Evolutionary conservation across 1,140 invertebrate genomes (phyloP).

Genomic region (Cephus cinctus): DNA sequence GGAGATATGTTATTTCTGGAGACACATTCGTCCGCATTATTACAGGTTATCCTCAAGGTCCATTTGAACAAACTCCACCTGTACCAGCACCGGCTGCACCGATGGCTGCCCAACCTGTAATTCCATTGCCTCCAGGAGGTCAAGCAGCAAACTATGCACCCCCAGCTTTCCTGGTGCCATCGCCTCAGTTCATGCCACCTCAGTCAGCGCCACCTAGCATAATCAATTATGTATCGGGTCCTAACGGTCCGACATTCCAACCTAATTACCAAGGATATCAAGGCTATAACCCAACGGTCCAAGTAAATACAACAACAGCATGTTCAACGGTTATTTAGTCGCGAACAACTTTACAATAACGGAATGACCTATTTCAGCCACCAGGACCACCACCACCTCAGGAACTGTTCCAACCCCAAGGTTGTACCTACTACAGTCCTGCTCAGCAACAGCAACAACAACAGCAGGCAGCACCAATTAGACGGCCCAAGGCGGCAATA

Average conservation of each 20-base stretch:
- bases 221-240: constrained; percentile 51
- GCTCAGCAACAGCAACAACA: constrained; percentile 54
- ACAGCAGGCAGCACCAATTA: constrained; percentile 49
- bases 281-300: constrained; percentile 46
- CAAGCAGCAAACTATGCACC: constrained; percentile 48
- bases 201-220: constrained; percentile 51
- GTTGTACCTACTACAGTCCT: constrained; percentile 59
- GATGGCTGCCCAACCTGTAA: constrained; percentile 41
- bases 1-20: too few relatives aligned
- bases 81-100: constrained; percentile 39
- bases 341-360: constrained; percentile 4
- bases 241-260: constrained; percentile 48
- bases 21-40: not conserved
- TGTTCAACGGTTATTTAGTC: constrained; percentile 6
- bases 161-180: constrained; percentile 49
- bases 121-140: constrained; percentile 46
- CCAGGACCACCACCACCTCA: constrained; percentile 52
- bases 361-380: constrained; percentile 17
- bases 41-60: constrained; percentile 42
- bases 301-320: constrained; percentile 29
- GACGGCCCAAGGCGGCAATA: constrained; percentile 61
- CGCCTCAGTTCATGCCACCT: constrained; percentile 49
- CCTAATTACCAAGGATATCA: constrained; percentile 51
- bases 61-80: constrained; percentile 44
- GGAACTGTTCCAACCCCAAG: constrained; percentile 59